Evolutionary conservation across 2,888 invertebrate species (phyloP).

Genomic region (Oligia fasciuncula): DNA sequence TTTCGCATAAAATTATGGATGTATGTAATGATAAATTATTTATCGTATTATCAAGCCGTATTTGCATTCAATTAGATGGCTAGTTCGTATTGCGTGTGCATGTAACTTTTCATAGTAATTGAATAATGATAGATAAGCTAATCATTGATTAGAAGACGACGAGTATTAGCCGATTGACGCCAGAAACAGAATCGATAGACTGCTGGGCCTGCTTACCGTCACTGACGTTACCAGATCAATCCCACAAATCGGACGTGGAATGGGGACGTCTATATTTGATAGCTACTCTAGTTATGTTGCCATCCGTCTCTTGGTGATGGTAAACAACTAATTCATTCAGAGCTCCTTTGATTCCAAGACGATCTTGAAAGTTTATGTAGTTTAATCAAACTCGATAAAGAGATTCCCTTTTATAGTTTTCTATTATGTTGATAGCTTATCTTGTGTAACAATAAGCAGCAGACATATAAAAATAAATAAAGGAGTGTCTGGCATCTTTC

Average conservation of each 20-base stretch:
- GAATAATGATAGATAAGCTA: conserved; percentile 19
- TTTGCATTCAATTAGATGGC: conserved; percentile 34
- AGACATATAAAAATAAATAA: conserved; percentile 56
- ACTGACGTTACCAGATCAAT: conserved; percentile 31
- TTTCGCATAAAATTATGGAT: not conserved
- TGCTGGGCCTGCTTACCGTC: conserved; percentile 9
- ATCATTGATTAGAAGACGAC: conserved; percentile 16
- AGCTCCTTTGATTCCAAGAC: conserved; percentile 36
- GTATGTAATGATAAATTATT: conserved; percentile 30
- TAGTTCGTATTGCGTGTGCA: conserved; percentile 31
- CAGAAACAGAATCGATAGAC: conserved; percentile 24
- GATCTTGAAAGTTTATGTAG: conserved; percentile 16
- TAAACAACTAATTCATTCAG: conserved; percentile 51
- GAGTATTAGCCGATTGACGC: conserved; percentile 34
- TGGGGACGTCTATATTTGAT: conserved; percentile 48
- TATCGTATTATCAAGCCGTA: conserved; percentile 27
- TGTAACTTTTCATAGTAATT: conserved; percentile 42
- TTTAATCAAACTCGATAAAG: conserved; percentile 39
- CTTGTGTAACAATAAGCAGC: conserved; percentile 43
- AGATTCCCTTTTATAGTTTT: conserved; percentile 33
- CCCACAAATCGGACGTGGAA: conserved; percentile 38
- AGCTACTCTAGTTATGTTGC: conserved; percentile 23
- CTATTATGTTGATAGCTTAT: conserved; percentile 37
- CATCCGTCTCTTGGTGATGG: conserved; percentile 21
- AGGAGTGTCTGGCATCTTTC: conserved; percentile 43